Evolutionary conservation across 1,140 invertebrate genomes (phyloP).

Genomic region (Zophobas morio): DNA sequence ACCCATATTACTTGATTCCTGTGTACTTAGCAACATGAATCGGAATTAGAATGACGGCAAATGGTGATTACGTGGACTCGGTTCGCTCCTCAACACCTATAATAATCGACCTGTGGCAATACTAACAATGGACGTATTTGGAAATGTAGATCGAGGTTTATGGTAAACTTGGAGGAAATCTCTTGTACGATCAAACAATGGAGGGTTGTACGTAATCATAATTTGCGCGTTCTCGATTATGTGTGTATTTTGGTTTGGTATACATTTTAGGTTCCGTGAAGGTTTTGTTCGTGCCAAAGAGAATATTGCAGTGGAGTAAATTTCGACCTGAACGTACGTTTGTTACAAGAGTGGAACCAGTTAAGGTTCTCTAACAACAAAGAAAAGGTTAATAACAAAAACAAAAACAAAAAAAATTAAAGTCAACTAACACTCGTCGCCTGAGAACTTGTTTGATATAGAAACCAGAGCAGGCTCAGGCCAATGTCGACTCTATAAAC

Average conservation of each 20-base stretch:
- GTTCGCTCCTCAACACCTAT: neutral
- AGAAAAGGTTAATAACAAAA: no score
- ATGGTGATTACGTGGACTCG: slow-evolving; percentile 5
- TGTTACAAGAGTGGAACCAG: neutral
- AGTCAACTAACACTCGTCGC: no score
- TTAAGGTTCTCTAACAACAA: no score
- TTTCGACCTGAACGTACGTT: neutral
- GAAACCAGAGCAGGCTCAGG: no score
- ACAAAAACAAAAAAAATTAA: no score
- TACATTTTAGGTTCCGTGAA: slow-evolving; percentile 14
- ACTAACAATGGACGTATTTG: no score
- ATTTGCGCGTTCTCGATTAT: slow-evolving; percentile 15
- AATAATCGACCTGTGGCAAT: neutral
- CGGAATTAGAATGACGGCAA: neutral
- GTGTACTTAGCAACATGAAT: neutral
- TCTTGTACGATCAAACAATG: neutral
- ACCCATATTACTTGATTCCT: slow-evolving; percentile 34
- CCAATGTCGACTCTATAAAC: no score
- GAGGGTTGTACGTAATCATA: slow-evolving; percentile 26
- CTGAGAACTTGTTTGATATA: no score
- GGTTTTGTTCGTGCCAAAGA: neutral
- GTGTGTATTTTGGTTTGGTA: slow-evolving; percentile 8
- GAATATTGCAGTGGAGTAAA: neutral
- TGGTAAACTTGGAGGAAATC: neutral
- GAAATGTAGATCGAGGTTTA: neutral